phyloP scores from a whole-genome alignment of 2,113 vertebrate species.

The Mungos mungo region DNA sequence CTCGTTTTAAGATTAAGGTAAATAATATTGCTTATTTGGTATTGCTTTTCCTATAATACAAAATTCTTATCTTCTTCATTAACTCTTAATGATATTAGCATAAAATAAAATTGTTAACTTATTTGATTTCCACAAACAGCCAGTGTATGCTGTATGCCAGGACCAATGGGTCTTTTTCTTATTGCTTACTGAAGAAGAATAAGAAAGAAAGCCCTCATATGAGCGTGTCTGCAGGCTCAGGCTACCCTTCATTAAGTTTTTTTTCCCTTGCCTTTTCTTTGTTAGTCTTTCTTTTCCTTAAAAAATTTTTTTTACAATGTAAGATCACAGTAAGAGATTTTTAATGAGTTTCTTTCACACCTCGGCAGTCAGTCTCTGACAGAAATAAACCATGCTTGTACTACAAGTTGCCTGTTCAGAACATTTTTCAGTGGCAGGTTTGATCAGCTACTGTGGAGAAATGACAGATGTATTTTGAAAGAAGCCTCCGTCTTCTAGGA shows the following conservation, averaged over 20 bases:
- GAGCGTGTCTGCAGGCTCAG: conserved; percentile 80
- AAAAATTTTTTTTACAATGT: conserved; percentile 65
- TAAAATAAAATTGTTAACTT: conserved; percentile 75
- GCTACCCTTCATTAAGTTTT: conserved; percentile 84
- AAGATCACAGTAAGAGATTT: conserved; percentile 87
- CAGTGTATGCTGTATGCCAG: conserved; percentile 73
- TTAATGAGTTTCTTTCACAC: conserved; percentile 90
- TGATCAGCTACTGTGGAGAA: conserved; percentile 81
- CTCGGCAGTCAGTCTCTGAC: conserved; percentile 83
- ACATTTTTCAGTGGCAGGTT: conserved; percentile 83
- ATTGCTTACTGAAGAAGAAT: conserved; percentile 75
- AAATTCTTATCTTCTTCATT: conserved; percentile 73
- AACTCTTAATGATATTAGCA: conserved; percentile 79
- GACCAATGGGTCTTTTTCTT: conserved; percentile 81
- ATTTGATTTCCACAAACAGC: conserved; percentile 76
- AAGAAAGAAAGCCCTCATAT: conserved; percentile 72
- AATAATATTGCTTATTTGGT: conserved; percentile 79
- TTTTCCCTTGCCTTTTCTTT: conserved; percentile 72
- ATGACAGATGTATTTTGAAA: conserved; percentile 81
- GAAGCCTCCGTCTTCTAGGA: conserved; percentile 74
- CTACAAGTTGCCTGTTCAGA: conserved; percentile 84
- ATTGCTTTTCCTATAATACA: conserved; percentile 30
- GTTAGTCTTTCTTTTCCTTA: conserved; percentile 76
- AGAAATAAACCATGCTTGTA: conserved; percentile 85
- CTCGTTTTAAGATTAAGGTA: conserved; percentile 98